Evolutionary conservation across 2,797 vertebrate species (phyloP).

Genomic region (Tadarida brasiliensis): DNA sequence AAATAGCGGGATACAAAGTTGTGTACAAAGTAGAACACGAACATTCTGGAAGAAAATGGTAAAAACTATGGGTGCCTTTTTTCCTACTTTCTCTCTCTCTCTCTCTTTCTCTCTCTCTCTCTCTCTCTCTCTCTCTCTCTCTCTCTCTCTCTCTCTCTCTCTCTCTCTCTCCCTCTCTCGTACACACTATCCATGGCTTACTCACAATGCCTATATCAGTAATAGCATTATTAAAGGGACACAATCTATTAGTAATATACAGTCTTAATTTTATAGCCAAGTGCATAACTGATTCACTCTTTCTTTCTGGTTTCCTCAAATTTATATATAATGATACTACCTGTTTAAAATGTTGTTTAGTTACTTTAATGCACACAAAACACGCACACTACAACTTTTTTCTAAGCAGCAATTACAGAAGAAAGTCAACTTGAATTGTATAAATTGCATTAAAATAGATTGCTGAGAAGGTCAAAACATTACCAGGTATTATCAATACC

Average conservation of each 20-base stretch:
- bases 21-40: background rate
- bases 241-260: background rate
- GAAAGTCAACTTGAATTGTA: background rate
- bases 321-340: background rate
- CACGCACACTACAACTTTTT: background rate
- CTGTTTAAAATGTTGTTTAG: background rate
- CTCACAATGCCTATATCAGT: background rate
- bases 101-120: background rate
- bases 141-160: background rate
- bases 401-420: background rate
- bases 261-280: constrained; percentile 16
- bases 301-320: background rate
- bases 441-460: background rate
- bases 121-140: background rate
- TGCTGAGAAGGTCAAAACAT: background rate
- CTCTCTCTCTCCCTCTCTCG: background rate
- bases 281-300: background rate
- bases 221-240: background rate
- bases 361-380: background rate
- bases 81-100: background rate
- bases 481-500: background rate
- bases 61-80: background rate
- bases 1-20: background rate
- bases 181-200: background rate
- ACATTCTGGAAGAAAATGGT: background rate